Percentiles rank a stretch among this genome's conserved stretches.
phyloP scores from a whole-genome alignment of 2,113 vertebrate species.

The Atherinomorus stipes region DNA sequence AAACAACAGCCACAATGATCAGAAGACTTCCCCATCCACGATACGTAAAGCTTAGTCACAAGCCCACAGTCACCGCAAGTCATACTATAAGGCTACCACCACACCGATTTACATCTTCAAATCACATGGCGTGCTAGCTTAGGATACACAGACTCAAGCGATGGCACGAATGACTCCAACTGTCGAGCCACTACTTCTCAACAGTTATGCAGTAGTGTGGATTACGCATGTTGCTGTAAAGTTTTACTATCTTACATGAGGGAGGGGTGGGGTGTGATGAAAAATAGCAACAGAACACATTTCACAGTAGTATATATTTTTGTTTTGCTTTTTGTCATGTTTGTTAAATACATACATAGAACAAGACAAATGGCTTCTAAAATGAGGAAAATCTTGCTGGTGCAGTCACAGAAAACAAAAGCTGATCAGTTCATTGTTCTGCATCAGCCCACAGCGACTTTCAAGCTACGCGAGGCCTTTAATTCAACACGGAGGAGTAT shows the following conservation, averaged over 20 bases:
- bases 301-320: slow-evolving; percentile 81
- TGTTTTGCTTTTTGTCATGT: slow-evolving; percentile 69
- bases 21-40: slow-evolving; percentile 55
- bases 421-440: slow-evolving; percentile 37
- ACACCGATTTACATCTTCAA: slow-evolving; percentile 69
- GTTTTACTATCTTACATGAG: slow-evolving; percentile 64
- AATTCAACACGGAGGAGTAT: slow-evolving; percentile 62
- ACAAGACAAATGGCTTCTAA: slow-evolving; percentile 77
- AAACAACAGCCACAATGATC: slow-evolving; percentile 61
- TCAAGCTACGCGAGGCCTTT: slow-evolving; percentile 65
- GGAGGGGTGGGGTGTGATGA: slow-evolving; percentile 42
- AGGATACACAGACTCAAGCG: slow-evolving; percentile 48
- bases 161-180: slow-evolving; percentile 24
- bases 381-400: slow-evolving; percentile 66
- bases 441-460: slow-evolving; percentile 61
- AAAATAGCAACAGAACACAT: slow-evolving; percentile 75
- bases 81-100: slow-evolving; percentile 66
- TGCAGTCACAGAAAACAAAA: slow-evolving; percentile 59
- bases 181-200: slow-evolving; percentile 20
- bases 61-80: slow-evolving; percentile 70
- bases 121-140: slow-evolving; percentile 63
- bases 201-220: slow-evolving; percentile 42
- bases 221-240: slow-evolving; percentile 30
- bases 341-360: slow-evolving; percentile 78
- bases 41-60: slow-evolving; percentile 70